These are phyloP conservation scores for Miltochrista miniata DNA, from an alignment of 2,888 invertebrate species.

Conservation along the genomic window DNA sequence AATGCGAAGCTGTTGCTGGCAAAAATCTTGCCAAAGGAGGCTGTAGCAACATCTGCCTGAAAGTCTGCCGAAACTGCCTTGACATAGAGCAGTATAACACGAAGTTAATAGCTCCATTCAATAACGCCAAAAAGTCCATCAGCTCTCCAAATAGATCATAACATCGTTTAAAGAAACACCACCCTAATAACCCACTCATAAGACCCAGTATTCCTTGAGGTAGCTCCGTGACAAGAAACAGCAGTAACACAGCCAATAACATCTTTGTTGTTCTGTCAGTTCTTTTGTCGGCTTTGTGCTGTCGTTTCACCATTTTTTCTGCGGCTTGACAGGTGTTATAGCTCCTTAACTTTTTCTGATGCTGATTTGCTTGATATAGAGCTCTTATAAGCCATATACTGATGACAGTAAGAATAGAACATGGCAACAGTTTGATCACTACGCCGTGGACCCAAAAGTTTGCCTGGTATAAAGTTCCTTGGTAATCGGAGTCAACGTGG, in stretches of 20 bases:
- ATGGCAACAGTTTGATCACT: slow-evolving; percentile 91
- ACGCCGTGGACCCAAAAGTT: slow-evolving; percentile 94
- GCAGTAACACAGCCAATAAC: slow-evolving; percentile 92
- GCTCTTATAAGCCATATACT: slow-evolving; percentile 88
- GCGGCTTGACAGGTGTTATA: slow-evolving; percentile 83
- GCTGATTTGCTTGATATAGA: slow-evolving; percentile 88
- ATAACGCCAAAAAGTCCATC: slow-evolving; percentile 94
- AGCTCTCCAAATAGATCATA: slow-evolving; percentile 93
- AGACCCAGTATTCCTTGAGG: slow-evolving; percentile 91
- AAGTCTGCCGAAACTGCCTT: slow-evolving; percentile 93
- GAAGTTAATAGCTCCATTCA: slow-evolving; percentile 97
- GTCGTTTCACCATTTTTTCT: slow-evolving; percentile 72
- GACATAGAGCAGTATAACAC: slow-evolving; percentile 97
- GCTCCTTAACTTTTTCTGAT: slow-evolving; percentile 87
- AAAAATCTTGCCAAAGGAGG: slow-evolving; percentile 84
- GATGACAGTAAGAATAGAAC: slow-evolving; percentile 89
- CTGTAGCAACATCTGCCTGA: slow-evolving; percentile 88
- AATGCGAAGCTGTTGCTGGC: slow-evolving; percentile 82
- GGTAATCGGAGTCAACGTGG: slow-evolving; percentile 81
- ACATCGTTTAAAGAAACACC: slow-evolving; percentile 90
- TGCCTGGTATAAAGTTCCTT: slow-evolving; percentile 85
- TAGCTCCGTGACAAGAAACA: slow-evolving; percentile 95
- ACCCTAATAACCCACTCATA: slow-evolving; percentile 86
- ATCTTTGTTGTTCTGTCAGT: slow-evolving; percentile 95
- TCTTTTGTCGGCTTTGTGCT: slow-evolving; percentile 86